Evolutionary conservation across 2,888 invertebrate genomes (phyloP).

Genomic region (Melinaea marsaeus): DNA sequence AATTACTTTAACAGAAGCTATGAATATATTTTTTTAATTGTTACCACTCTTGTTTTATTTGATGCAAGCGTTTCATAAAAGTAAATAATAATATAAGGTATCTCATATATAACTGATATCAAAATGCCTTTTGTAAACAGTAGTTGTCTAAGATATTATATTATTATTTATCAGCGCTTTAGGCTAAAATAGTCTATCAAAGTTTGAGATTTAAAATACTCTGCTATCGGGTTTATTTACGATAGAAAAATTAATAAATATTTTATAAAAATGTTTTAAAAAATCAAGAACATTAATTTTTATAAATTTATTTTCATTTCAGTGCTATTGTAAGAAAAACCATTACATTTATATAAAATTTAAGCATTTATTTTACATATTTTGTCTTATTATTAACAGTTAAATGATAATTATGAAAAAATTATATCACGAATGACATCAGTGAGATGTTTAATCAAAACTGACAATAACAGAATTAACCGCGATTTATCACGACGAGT

Average conservation of each 20-base stretch:
- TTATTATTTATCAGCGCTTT: too few species aligned
- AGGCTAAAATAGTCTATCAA: neutral
- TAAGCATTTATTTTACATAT: neutral
- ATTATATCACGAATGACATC: constrained; percentile 3
- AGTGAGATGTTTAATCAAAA: constrained; percentile 37
- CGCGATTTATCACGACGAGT: constrained; percentile 61
- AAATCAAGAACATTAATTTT: too few species aligned
- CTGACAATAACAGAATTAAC: constrained; percentile 68
- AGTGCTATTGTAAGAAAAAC: neutral
- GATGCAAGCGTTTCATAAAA: neutral
- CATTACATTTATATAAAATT: too few species aligned
- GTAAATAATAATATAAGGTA: neutral
- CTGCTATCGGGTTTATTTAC: too few species aligned
- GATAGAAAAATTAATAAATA: too few species aligned
- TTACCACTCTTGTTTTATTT: neutral
- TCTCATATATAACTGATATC: neutral
- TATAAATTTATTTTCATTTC: too few species aligned
- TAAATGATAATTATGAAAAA: neutral
- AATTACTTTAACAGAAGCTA: neutral
- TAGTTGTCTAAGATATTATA: too few species aligned
- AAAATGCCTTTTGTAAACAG: too few species aligned
- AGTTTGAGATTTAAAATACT: constrained; percentile 1
- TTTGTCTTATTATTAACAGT: neutral
- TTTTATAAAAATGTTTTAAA: too few species aligned
- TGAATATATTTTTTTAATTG: neutral